A percentile compares a stretch with the other conserved stretches of the same genome.
Evolutionary conservation across 2,797 vertebrate genomes (phyloP).

Genomic region (Tragopan temminckii): DNA sequence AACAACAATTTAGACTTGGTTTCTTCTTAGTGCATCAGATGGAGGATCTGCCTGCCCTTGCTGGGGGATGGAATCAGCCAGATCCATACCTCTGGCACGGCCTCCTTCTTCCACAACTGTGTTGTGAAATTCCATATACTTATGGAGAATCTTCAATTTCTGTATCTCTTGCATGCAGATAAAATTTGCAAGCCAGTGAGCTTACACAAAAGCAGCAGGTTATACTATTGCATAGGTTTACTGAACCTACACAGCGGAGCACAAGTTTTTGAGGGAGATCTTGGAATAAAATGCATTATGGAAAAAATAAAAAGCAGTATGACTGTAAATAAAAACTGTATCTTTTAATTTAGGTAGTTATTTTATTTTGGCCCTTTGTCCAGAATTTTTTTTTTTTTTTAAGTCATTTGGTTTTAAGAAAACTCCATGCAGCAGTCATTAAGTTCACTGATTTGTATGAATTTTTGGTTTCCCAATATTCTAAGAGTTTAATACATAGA

Average conservation of each 20-base stretch:
- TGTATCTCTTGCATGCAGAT: background rate
- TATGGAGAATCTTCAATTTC: background rate
- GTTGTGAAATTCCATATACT: background rate
- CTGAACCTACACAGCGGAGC: background rate
- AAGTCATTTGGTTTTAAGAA: background rate
- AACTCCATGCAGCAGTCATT: background rate
- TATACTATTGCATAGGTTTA: background rate
- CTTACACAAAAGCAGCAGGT: background rate
- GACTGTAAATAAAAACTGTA: conserved; percentile 53
- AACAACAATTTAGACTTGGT: background rate
- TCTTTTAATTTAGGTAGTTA: conserved; percentile 3
- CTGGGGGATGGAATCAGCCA: background rate
- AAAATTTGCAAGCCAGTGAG: background rate
- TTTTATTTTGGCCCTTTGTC: background rate
- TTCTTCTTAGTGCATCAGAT: background rate
- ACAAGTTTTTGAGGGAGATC: conserved; percentile 12
- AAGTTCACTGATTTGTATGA: background rate
- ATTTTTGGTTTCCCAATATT: background rate
- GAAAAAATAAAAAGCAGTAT: conserved; percentile 64
- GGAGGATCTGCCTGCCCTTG: background rate
- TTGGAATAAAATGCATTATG: conserved; percentile 26
- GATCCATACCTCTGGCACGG: background rate
- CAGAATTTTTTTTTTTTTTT: background rate
- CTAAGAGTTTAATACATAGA: background rate
- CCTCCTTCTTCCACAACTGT: background rate